phyloP scores from a whole-genome alignment of 2,888 invertebrate genomes.

The Sialis lutaria region DNA sequence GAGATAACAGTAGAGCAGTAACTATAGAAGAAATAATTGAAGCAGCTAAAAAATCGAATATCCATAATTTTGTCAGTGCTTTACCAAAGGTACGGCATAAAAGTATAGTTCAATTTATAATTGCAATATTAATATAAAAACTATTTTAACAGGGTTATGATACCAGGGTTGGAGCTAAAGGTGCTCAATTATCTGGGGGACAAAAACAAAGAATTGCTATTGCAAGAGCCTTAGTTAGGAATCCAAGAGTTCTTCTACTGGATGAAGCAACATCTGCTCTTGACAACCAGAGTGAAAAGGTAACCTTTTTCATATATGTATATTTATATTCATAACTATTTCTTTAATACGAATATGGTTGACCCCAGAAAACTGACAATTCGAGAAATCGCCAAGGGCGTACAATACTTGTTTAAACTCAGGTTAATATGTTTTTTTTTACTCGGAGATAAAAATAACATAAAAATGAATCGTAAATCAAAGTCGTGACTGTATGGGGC shows the following conservation, averaged over 20 bases:
- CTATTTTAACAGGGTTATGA: slow-evolving; percentile 27
- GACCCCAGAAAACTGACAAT: too few relatives aligned
- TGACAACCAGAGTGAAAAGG: slow-evolving; percentile 61
- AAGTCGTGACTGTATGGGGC: too few relatives aligned
- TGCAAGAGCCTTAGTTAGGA: slow-evolving; percentile 58
- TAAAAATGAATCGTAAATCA: too few relatives aligned
- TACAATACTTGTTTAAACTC: too few relatives aligned
- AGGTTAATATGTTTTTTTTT: too few relatives aligned
- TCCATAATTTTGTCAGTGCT: slow-evolving; percentile 55
- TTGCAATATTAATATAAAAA: too few relatives aligned
- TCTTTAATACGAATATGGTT: too few relatives aligned
- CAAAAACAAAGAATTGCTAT: slow-evolving; percentile 80
- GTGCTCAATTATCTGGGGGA: slow-evolving; percentile 35
- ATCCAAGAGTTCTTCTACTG: slow-evolving; percentile 50
- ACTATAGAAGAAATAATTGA: slow-evolving; percentile 53
- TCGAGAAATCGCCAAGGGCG: too few relatives aligned
- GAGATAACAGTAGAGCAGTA: slow-evolving; percentile 52
- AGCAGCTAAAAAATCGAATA: slow-evolving; percentile 60
- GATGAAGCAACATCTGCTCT: slow-evolving; percentile 71
- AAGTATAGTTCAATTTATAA: too few relatives aligned
- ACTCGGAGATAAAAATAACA: too few relatives aligned
- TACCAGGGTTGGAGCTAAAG: slow-evolving; percentile 28
- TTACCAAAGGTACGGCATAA: slow-evolving; percentile 52
- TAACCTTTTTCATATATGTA: too few relatives aligned
- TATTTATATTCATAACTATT: too few relatives aligned